Evolutionary conservation across 2,888 invertebrate species (phyloP), one percentile per base, ranked within the genome.

Genomic region (Drosophila anomelani): DNA sequence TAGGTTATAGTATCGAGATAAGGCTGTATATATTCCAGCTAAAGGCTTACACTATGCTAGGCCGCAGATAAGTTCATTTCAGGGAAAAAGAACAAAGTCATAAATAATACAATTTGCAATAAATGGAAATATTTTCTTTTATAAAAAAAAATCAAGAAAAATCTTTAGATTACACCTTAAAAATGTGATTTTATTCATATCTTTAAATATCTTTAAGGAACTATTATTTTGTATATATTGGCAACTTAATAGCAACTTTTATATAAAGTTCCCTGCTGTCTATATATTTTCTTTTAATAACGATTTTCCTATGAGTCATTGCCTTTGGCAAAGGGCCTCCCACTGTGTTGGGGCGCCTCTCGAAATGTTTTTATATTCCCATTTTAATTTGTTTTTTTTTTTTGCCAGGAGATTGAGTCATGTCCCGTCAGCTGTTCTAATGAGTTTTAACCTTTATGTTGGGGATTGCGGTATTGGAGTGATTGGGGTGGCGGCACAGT

Each of bases 381-480:
- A 29, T 20, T 23, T 38, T 54, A 5, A 29, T 36, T 9, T 26
- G 4, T 20, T 46, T 13, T 4, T 12, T 13, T 23, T 46, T 15
- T 56, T 43, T 54, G 64, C 23, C 17, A 43, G 56, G 53, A 54
- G 56, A 59, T 64, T 73, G 74, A 74, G 75, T 67, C 73, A 75
- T 58, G 49, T 66, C 75, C 55, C 75, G 58, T 47, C 57, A 59
- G 75, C 39, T n/a, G 51, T 43, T 69, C 34, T 44, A 43, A 54
- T 62, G 49, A 62, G 49, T 43, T 20, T 20, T 23, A 51, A 36
- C 51, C 51, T 51, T 34, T 51, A 23, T 20, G 20, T 51, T 29
- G 34, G 20, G 20, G 51, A 53, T 13, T 29, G 54, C 36, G 54
- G 39, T 13, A 17, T 23, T 17, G 55, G 17, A n/a, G 49, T 38